These are phyloP conservation scores for Peribatodes rhomboidaria DNA, from an alignment of 2,888 invertebrate species.

Conservation along the genomic window DNA sequence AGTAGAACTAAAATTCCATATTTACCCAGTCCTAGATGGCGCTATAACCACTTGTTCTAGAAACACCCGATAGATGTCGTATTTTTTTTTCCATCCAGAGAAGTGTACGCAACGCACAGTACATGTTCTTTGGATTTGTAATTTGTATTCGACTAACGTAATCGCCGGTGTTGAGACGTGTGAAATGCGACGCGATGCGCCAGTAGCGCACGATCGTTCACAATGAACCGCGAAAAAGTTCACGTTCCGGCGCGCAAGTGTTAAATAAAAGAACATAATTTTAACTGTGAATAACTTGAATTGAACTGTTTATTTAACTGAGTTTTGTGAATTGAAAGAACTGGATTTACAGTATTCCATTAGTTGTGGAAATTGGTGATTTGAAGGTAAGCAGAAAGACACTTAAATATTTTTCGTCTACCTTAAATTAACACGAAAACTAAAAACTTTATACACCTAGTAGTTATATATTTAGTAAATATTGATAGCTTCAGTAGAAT, in stretches of 20 bases:
- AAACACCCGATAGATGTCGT: slow-evolving; percentile 57
- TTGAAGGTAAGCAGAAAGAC: slow-evolving; percentile 68
- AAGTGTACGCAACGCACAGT: slow-evolving; percentile 33
- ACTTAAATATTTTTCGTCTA: neutral
- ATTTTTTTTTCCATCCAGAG: neutral
- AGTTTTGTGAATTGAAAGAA: slow-evolving; percentile 64
- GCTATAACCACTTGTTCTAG: slow-evolving; percentile 23
- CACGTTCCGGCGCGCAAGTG: slow-evolving; percentile 72
- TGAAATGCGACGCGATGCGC: slow-evolving; percentile 56
- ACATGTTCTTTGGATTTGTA: slow-evolving; percentile 42
- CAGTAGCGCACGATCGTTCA: slow-evolving; percentile 68
- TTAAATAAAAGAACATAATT: slow-evolving; percentile 59
- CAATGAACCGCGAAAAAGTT: slow-evolving; percentile 75
- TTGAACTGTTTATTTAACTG: slow-evolving; percentile 48
- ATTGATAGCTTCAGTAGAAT: too few relatives aligned
- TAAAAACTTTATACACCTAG: neutral
- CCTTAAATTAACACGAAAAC: neutral
- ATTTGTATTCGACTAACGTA: slow-evolving; percentile 82
- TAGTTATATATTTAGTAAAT: too few relatives aligned
- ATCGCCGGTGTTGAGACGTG: slow-evolving; percentile 70
- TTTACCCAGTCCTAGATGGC: slow-evolving; percentile 47
- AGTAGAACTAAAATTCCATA: slow-evolving; percentile 29
- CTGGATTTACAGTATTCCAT: slow-evolving; percentile 62
- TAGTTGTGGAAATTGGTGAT: slow-evolving; percentile 40
- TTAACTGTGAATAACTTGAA: slow-evolving; percentile 61